Base-by-base conservation (phyloP, 2,797 vertebrate genomes). In the Eulemur coronatus region DNA sequence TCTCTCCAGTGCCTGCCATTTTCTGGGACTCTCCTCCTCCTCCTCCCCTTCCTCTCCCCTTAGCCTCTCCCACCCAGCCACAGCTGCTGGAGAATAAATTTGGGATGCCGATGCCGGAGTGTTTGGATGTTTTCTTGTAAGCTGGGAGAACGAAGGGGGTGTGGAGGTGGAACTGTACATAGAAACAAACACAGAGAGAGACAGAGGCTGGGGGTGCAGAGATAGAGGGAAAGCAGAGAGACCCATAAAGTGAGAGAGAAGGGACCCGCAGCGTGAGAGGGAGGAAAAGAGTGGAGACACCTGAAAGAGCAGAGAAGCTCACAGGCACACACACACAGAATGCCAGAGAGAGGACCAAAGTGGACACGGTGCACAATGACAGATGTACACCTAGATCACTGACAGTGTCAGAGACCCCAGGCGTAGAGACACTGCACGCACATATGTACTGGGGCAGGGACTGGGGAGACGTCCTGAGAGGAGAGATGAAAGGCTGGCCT, bases 71-170 rank as follows among this genome's bases (percentile, higher is more conserved):
- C 67, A 61, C 72, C 76, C 38, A 17, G 94, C 95, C 98, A 55
- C 97, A 96, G 85, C 96, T 94, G 96, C 97, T 91, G 97, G 94
- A 96, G 95, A 98, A 97, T 98, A 98, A 97, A 97, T 79, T 80
- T 96, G 97, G 97, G 96, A 89, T 97, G 97, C 97, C 94, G 89
- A 96, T 93, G 93, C 90, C 91, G 78, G 94, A 94, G 89, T 70
- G 97, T 97, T 87, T 61, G 96, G 80, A 79, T 96, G 88, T 97
- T 96, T 97, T 96, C 95, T 95, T 92, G 72, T 95, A 78, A 96
- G 92, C 94, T 87, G 91, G 89, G 72, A 89, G 92, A 41, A 30
- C 28, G 92, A 87, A 93, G 87, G 50, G 91, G 88, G 35, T 84
- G 90, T 10, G 89, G 95, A 91, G 86, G 86, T 82, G 95, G 96